Conservation (phyloP, 35 echinoderm and acorn worm genomes). For the Ophioderma brevispina region DNA sequence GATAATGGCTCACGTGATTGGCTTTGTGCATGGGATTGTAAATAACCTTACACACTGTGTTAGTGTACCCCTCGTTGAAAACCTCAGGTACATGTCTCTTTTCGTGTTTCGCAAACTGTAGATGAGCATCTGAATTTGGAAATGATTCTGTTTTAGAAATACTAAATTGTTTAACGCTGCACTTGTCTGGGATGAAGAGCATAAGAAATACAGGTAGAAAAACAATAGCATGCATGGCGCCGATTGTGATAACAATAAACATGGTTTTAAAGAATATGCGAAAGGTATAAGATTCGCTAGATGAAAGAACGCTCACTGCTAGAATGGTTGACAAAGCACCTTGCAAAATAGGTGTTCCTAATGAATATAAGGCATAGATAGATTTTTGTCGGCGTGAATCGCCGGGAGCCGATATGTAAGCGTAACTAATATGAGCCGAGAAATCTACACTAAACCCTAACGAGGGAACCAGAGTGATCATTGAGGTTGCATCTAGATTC, state of each 20-base stretch:
- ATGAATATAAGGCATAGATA: slow-evolving; percentile 20
- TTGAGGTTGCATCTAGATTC: slow-evolving; percentile 70
- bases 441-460: slow-evolving; percentile 70
- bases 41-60: too few relatives aligned
- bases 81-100: too few relatives aligned
- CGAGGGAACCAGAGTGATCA: slow-evolving; percentile 69
- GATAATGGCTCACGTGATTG: too few relatives aligned
- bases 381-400: neutral
- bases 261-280: slow-evolving; percentile 64
- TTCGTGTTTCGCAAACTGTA: too few relatives aligned
- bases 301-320: slow-evolving; percentile 11
- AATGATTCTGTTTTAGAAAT: too few relatives aligned
- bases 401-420: neutral
- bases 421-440: slow-evolving; percentile 77
- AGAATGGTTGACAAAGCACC: slow-evolving; percentile 64
- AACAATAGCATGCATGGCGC: slow-evolving; percentile 35
- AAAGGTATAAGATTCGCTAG: slow-evolving; percentile 28
- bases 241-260: slow-evolving; percentile 45
- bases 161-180: too few relatives aligned
- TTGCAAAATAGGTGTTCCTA: slow-evolving; percentile 67
- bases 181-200: slow-evolving; percentile 4
- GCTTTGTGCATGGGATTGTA: too few relatives aligned
- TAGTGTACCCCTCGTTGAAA: too few relatives aligned
- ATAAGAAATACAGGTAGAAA: slow-evolving; percentile 35
- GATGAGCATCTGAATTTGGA: too few relatives aligned